These are phyloP conservation scores for Aphelocoma coerulescens DNA, from an alignment of 2,113 vertebrate species.

Conservation along the genomic window DNA sequence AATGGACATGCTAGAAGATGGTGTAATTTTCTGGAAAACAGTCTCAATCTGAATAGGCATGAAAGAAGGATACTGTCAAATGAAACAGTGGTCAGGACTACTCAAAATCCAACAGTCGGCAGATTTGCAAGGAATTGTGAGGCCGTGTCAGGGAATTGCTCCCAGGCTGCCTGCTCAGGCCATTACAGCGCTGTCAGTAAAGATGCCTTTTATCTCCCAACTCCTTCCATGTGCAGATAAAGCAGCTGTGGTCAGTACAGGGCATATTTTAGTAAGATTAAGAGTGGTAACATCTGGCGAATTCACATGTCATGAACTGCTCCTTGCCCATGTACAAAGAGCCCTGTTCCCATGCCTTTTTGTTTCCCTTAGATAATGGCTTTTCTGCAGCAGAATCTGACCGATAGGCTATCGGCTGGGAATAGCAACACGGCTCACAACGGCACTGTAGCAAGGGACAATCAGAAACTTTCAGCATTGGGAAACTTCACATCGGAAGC, in stretches of 20 bases:
- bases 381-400: not conserved
- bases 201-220: not conserved
- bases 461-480: not conserved
- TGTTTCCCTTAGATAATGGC: conserved; percentile 38
- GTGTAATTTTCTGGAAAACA: not conserved
- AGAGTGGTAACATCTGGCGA: conserved; percentile 53
- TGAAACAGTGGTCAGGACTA: not conserved
- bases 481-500: not conserved
- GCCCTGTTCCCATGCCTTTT: conserved; percentile 15
- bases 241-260: not conserved
- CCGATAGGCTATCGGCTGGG: not conserved
- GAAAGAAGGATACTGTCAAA: not conserved
- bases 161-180: not conserved
- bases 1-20: not conserved
- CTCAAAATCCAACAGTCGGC: not conserved
- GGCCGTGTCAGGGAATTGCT: not conserved
- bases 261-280: conserved; percentile 22
- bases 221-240: not conserved
- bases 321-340: not conserved
- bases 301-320: conserved; percentile 26
- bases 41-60: not conserved
- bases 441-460: fast-evolving
- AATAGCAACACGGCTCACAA: not conserved
- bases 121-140: not conserved
- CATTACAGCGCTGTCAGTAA: not conserved